Percentiles rank a stretch among this genome's conserved stretches.
Evolutionary conservation across 2,888 invertebrate genomes (phyloP).

Genomic region (Coelopa pilipes): DNA sequence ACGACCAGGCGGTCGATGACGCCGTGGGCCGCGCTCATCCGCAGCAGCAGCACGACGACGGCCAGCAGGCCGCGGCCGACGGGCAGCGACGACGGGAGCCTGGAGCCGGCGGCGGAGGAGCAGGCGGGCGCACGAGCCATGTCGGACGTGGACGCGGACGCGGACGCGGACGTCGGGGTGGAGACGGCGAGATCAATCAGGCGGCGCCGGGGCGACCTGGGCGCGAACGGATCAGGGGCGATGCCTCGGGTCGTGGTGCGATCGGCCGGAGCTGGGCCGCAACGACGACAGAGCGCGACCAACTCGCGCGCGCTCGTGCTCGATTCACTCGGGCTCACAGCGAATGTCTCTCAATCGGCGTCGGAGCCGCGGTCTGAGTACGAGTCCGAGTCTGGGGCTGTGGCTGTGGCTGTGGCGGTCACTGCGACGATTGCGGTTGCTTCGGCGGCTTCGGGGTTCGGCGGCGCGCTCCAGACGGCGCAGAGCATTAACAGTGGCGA

Average conservation of each 20-base stretch:
- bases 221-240: no score
- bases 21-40: constrained; percentile 58
- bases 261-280: no score
- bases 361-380: no score
- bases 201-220: no score
- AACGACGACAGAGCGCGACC: no score
- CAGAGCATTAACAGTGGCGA: neutral
- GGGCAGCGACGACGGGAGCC: constrained; percentile 22
- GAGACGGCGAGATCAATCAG: no score
- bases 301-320: no score
- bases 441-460: constrained; percentile 7
- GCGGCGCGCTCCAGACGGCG: neutral
- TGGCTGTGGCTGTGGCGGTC: neutral
- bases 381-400: no score
- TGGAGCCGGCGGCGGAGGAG: constrained; percentile 18
- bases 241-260: no score
- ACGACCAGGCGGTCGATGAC: constrained; percentile 80
- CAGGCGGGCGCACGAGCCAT: constrained; percentile 47
- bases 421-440: neutral
- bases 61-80: constrained; percentile 47
- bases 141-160: neutral
- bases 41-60: constrained; percentile 56
- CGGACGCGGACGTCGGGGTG: no score
- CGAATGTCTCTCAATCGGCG: no score
- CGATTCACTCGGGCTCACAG: no score